Evolutionary conservation across 2,888 invertebrate genomes (phyloP).

Genomic region (Meliscaeva auricollis): DNA sequence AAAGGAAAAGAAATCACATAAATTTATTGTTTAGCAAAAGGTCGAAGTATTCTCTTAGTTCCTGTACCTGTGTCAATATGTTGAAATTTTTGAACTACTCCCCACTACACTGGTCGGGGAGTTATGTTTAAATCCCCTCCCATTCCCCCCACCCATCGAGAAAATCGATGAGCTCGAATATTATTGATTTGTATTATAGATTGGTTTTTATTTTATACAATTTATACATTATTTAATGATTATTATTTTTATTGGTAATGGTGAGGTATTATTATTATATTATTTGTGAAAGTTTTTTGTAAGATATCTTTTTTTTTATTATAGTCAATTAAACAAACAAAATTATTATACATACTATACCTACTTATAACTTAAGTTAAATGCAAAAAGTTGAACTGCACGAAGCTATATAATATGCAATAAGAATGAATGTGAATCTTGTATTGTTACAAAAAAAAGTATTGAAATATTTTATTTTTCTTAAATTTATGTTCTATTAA

Average conservation of each 20-base stretch:
- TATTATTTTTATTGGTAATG: constrained; percentile 41
- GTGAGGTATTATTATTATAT: constrained; percentile 44
- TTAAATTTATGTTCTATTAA: constrained; percentile 1
- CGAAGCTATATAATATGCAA: constrained; percentile 45
- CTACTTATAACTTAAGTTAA: constrained; percentile 41
- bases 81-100: constrained; percentile 38
- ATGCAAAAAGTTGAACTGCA: constrained; percentile 50
- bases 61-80: constrained; percentile 72
- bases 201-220: constrained; percentile 28
- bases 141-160: not conserved
- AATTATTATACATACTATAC: constrained; percentile 1
- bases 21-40: constrained; percentile 42
- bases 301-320: constrained; percentile 49
- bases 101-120: constrained; percentile 1
- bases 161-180: constrained; percentile 63
- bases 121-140: constrained; percentile 37
- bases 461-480: constrained; percentile 1
- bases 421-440: constrained; percentile 55
- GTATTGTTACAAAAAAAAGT: constrained; percentile 27
- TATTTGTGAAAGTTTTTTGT: constrained; percentile 59
- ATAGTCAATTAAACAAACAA: constrained; percentile 56
- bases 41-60: constrained; percentile 70
- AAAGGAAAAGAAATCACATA: constrained; percentile 35
- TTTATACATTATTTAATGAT: constrained; percentile 23
- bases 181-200: constrained; percentile 36